Conservation (phyloP, 2,113 vertebrate genomes). For the Uropsilus gracilis region DNA sequence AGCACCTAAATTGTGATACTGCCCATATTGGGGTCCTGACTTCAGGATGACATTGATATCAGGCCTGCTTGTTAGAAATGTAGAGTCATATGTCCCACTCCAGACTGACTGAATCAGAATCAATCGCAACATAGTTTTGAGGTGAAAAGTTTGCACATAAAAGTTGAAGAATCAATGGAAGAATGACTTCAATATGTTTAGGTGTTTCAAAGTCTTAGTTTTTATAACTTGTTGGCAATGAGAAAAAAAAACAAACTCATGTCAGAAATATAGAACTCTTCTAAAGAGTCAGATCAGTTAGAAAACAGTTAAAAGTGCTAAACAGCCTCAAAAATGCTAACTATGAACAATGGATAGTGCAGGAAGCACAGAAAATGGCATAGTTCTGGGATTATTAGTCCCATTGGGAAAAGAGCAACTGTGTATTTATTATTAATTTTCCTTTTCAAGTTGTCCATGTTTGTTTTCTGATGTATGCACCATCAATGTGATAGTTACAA, state of each 20-base stretch:
- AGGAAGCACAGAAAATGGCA: slow-evolving; percentile 64
- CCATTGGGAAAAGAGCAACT: slow-evolving; percentile 60
- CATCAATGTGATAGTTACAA: slow-evolving; percentile 75
- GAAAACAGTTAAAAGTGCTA: slow-evolving; percentile 62
- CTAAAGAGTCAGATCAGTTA: slow-evolving; percentile 66
- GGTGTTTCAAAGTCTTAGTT: slow-evolving; percentile 34
- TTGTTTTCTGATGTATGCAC: slow-evolving; percentile 73
- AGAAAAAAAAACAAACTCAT: slow-evolving; percentile 46
- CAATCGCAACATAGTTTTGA: neutral
- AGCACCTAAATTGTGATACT: too few relatives aligned
- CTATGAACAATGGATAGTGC: slow-evolving; percentile 69
- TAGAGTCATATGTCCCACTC: neutral
- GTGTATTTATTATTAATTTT: slow-evolving; percentile 64
- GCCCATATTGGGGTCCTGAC: too few relatives aligned
- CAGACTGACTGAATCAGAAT: neutral
- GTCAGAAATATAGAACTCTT: slow-evolving; percentile 16
- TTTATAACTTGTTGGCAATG: slow-evolving; percentile 46
- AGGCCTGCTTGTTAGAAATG: neutral
- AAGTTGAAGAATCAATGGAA: slow-evolving; percentile 8
- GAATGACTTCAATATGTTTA: slow-evolving; percentile 2
- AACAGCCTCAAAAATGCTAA: slow-evolving; percentile 67
- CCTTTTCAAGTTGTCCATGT: slow-evolving; percentile 68
- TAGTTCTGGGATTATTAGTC: slow-evolving; percentile 73
- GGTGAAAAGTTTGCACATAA: neutral
- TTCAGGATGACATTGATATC: neutral